Evolutionary conservation across 2,797 vertebrate species (phyloP).

Genomic region (Threskiornis aethiopicus): DNA sequence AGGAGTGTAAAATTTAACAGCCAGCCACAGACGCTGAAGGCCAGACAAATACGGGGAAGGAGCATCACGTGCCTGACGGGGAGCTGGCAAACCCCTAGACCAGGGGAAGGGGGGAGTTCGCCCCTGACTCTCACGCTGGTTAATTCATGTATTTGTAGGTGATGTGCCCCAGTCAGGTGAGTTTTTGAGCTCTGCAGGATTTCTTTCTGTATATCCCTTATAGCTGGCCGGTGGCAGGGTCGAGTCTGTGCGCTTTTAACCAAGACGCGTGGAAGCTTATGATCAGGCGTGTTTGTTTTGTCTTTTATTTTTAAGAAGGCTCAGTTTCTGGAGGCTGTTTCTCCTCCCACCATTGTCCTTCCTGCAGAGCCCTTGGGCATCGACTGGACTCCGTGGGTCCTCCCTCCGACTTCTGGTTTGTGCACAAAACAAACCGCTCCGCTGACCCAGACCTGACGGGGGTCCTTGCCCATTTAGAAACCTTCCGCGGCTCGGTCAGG

Average conservation of each 20-base stretch:
- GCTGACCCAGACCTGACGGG: background rate
- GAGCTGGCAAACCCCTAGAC: background rate
- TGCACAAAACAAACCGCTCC: background rate
- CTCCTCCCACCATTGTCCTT: background rate
- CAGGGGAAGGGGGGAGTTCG: rapidly evolving
- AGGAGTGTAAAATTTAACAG: background rate
- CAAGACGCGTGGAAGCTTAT: rapidly evolving
- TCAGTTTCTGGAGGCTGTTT: background rate
- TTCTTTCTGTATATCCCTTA: background rate
- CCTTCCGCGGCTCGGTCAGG: rapidly evolving
- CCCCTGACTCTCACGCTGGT: background rate
- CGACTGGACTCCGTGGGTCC: background rate
- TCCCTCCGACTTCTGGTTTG: background rate
- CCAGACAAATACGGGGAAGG: background rate
- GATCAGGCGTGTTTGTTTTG: background rate
- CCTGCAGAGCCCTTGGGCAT: background rate
- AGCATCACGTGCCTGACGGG: background rate
- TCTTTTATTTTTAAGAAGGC: background rate
- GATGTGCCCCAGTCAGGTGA: background rate
- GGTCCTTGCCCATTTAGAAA: background rate
- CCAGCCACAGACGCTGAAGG: background rate
- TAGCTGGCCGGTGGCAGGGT: rapidly evolving
- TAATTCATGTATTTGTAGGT: background rate
- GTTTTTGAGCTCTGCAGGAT: background rate
- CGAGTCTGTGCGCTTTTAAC: background rate